phyloP scores from a whole-genome alignment of 2,797 vertebrate species.

The Aotus griseimembra region DNA sequence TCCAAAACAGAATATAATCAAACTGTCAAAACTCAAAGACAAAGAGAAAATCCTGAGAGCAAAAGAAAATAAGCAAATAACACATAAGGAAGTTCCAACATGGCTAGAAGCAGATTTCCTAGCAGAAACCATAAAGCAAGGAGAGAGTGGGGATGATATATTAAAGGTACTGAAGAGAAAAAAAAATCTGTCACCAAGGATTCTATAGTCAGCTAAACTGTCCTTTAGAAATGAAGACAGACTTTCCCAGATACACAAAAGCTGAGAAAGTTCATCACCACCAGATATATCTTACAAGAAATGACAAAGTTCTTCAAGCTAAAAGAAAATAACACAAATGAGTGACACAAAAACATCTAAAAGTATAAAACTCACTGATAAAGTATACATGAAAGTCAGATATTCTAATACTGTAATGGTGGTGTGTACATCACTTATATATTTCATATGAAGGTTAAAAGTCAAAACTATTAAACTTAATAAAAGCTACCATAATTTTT shows the following conservation, averaged over 20 bases:
- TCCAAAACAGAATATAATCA: not conserved
- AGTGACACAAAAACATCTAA: not conserved
- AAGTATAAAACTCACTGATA: not conserved
- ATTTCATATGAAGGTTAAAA: not conserved
- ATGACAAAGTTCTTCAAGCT: not conserved
- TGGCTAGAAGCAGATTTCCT: not conserved
- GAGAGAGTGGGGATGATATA: not conserved
- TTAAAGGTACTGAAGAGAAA: not conserved
- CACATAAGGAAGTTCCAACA: not conserved
- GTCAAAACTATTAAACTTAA: not conserved
- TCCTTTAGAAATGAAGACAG: not conserved
- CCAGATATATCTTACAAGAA: not conserved
- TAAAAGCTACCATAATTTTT: not conserved
- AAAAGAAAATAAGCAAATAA: not conserved
- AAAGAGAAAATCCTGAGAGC: not conserved
- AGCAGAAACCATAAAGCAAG: not conserved
- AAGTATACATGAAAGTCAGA: not conserved
- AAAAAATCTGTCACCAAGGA: not conserved
- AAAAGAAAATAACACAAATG: not conserved
- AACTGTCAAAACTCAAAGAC: not conserved
- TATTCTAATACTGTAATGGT: not conserved
- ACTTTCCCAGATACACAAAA: not conserved
- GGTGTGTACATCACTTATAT: not conserved
- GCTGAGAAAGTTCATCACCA: not conserved
- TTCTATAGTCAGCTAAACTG: not conserved